Base-by-base conservation (phyloP, 2,797 vertebrate genomes). In the Allobates femoralis region DNA sequence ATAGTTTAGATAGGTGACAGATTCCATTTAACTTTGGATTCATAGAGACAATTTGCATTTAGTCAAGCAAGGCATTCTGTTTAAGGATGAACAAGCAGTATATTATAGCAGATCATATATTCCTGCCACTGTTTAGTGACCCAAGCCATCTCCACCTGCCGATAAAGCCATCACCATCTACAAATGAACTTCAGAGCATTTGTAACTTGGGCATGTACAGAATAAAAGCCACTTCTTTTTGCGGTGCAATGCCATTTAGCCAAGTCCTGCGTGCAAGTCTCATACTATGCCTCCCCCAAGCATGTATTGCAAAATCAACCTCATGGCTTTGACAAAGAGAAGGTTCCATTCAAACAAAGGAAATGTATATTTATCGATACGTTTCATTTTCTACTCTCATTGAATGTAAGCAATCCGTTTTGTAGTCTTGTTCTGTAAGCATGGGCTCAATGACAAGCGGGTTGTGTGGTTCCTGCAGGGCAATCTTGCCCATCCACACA, bases 331-430 rank as follows among this genome's bases (percentile, higher is more conserved):
- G 32, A 41, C 34, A 2, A 41, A 41, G 34, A 26, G 77, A 30
- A n/a, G 77, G 56, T 14, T 50, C 34, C 37, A 71, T 82, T 5
- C 14, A 34, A 30, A 37, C 34, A 5, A 32, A 83, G 34, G 53
- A 73, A 15, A 30, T 74, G 69, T 28, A 60, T 50, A 73, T 26
- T 50, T 74, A 23, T 60, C 23, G 5, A 30, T 75, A 30, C 5
- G 50, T 62, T 46, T 60, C 60, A 74, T 85, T 85, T 85, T 78
- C 32, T 64, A 55, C 51, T 64, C 15, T 62, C 53, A 62, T 86
- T 86, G 85, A 86, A 86, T 86, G 85, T 86, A 86, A 50, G 30
- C 74, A 67, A 26, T 62, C 67, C 28, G 23, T 81, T 86, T 67
- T 50, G 79, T 86, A 64, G 71, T 71, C 56, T 80, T 76, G 28